phyloP scores from a whole-genome alignment of 2,888 invertebrate genomes.

The Tinea pellionella region DNA sequence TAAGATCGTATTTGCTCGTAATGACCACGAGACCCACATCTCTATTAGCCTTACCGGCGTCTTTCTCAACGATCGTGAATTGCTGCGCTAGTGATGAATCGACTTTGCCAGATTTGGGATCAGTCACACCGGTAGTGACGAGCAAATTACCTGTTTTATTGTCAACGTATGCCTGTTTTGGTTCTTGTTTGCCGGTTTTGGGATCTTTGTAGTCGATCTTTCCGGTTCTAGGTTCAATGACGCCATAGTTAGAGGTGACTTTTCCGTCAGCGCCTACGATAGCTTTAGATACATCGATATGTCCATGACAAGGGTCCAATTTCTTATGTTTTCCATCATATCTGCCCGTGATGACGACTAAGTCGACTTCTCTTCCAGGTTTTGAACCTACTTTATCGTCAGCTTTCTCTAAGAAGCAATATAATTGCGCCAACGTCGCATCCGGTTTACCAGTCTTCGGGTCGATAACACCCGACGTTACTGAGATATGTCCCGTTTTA shows the following conservation, averaged over 20 bases:
- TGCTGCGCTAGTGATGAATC: constrained; percentile 76
- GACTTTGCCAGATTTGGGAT: constrained; percentile 75
- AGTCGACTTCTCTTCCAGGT: constrained; percentile 63
- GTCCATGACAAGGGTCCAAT: constrained; percentile 53
- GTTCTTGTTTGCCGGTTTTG: constrained; percentile 73
- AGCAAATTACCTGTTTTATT: constrained; percentile 76
- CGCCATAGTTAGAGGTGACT: constrained; percentile 73
- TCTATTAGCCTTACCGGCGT: constrained; percentile 74
- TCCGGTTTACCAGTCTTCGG: constrained; percentile 76
- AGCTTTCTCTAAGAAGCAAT: constrained; percentile 73
- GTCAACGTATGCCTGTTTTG: constrained; percentile 76
- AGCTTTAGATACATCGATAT: constrained; percentile 71
- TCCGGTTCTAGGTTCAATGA: constrained; percentile 73
- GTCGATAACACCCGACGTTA: constrained; percentile 73
- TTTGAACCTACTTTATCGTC: constrained; percentile 61
- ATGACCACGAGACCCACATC: constrained; percentile 70
- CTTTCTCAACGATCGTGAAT: constrained; percentile 74
- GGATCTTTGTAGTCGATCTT: constrained; percentile 73
- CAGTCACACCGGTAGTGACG: constrained; percentile 71
- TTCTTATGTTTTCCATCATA: constrained; percentile 71
- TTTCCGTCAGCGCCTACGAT: constrained; percentile 66
- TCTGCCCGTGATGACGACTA: constrained; percentile 71
- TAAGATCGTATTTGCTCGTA: constrained; percentile 71
- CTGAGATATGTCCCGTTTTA: constrained; percentile 74
- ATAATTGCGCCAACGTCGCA: constrained; percentile 74